Evolutionary conservation across 2,888 invertebrate species (phyloP).

Genomic region (Eupeodes luniger): DNA sequence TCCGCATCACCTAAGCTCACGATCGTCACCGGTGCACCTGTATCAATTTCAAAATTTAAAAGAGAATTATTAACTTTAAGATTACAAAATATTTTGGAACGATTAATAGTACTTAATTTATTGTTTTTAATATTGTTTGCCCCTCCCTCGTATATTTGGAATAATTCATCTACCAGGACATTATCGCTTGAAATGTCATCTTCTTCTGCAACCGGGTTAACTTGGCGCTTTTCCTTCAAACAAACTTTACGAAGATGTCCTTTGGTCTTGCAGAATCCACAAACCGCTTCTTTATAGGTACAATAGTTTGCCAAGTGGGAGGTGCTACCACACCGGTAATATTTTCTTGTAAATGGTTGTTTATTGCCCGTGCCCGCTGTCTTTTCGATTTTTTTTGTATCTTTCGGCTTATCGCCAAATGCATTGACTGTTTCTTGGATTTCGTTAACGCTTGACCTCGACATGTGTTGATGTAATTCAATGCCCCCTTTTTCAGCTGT

Average conservation of each 20-base stretch:
- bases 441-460: not conserved
- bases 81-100: slow-evolving; percentile 32
- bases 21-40: slow-evolving; percentile 49
- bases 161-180: slow-evolving; percentile 25
- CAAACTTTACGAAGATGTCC: slow-evolving; percentile 53
- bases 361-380: too few species aligned
- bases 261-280: slow-evolving; percentile 46
- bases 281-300: slow-evolving; percentile 32
- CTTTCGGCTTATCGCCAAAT: not conserved
- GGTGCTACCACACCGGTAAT: too few species aligned
- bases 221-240: slow-evolving; percentile 29
- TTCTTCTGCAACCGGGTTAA: slow-evolving; percentile 41
- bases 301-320: slow-evolving; percentile 39
- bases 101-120: slow-evolving; percentile 1
- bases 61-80: slow-evolving; percentile 42
- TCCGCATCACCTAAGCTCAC: slow-evolving; percentile 37
- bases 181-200: not conserved
- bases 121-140: slow-evolving; percentile 29
- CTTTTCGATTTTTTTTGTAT: not conserved
- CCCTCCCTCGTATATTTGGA: slow-evolving; percentile 39
- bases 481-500: not conserved
- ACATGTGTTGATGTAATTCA: not conserved
- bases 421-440: slow-evolving; percentile 20
- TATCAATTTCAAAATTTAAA: slow-evolving; percentile 57
- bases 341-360: too few species aligned